Evolutionary conservation across 1,140 invertebrate genomes (phyloP).

Genomic region (Cotesia glomerata): DNA sequence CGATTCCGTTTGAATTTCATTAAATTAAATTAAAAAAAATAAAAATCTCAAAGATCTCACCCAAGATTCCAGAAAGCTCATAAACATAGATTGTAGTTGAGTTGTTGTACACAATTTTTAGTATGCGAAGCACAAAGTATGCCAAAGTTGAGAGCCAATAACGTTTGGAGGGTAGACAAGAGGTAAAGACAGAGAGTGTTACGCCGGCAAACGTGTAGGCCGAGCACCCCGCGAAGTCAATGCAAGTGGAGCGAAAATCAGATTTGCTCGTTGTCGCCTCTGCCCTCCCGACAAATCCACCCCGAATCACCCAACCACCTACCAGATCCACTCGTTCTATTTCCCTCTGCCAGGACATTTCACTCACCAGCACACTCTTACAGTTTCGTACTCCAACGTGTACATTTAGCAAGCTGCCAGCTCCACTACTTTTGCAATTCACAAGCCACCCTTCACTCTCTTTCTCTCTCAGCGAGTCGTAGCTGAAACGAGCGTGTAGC

Average conservation of each 20-base stretch:
- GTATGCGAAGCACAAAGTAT: conserved; percentile 52
- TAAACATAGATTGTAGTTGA: too few relatives aligned
- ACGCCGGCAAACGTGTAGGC: background rate
- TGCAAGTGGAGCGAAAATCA: conserved; percentile 59
- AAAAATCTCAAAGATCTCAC: too few relatives aligned
- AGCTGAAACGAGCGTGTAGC: conserved; percentile 52
- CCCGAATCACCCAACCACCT: conserved; percentile 27
- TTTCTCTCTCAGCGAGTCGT: conserved; percentile 33
- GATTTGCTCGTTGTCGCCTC: conserved; percentile 63
- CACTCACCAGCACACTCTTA: conserved; percentile 37
- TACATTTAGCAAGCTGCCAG: conserved; percentile 40
- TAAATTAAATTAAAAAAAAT: too few relatives aligned
- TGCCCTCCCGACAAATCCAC: conserved; percentile 23
- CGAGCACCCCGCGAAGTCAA: conserved; percentile 13
- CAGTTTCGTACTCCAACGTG: conserved; percentile 19
- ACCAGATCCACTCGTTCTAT: too few relatives aligned
- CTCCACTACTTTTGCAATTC: conserved; percentile 39
- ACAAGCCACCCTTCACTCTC: conserved; percentile 16
- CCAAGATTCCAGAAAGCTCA: too few relatives aligned
- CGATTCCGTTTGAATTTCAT: too few relatives aligned
- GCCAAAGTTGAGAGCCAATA: conserved; percentile 50
- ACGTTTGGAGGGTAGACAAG: background rate
- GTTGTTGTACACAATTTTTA: conserved; percentile 24
- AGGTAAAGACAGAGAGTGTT: too few relatives aligned
- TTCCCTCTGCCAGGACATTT: conserved; percentile 28